phyloP scores from a whole-genome alignment of 53 echinoderm and acorn worm genomes.

The Paracentrotus lividus region DNA sequence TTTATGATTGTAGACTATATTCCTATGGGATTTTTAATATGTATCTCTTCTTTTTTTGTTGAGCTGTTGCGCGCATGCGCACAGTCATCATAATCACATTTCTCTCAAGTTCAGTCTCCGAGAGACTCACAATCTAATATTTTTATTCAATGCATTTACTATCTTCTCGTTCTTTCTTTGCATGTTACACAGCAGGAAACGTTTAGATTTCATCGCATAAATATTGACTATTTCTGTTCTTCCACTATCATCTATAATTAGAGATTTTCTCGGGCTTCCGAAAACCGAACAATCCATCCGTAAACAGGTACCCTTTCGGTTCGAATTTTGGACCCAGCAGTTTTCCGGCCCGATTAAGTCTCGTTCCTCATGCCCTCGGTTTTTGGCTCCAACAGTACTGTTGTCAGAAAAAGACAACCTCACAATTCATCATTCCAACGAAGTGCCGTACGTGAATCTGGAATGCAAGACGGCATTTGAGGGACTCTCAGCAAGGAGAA shows the following conservation, averaged over 20 bases:
- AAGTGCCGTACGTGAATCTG: slow-evolving; percentile 84
- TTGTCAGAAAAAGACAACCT: background rate
- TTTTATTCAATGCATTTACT: background rate
- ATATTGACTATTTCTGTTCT: background rate
- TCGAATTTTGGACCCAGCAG: slow-evolving; percentile 6
- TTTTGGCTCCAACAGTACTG: background rate
- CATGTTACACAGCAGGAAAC: background rate
- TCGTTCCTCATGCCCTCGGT: background rate
- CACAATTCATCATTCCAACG: slow-evolving; percentile 90
- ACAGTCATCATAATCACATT: background rate
- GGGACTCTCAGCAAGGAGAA: slow-evolving; percentile 84
- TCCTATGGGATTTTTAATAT: no score
- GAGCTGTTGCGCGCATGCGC: background rate
- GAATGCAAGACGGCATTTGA: slow-evolving; percentile 89
- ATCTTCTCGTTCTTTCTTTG: background rate
- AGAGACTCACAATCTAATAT: no score
- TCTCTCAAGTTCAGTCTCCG: background rate
- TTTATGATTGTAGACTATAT: no score
- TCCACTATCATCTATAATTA: background rate
- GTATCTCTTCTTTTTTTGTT: no score
- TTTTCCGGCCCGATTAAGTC: background rate
- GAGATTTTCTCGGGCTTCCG: background rate
- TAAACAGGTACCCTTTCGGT: background rate
- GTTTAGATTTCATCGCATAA: background rate
- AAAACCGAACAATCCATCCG: background rate